Evolutionary conservation across 1,140 invertebrate genomes (phyloP).

Genomic region (Solen grandis): DNA sequence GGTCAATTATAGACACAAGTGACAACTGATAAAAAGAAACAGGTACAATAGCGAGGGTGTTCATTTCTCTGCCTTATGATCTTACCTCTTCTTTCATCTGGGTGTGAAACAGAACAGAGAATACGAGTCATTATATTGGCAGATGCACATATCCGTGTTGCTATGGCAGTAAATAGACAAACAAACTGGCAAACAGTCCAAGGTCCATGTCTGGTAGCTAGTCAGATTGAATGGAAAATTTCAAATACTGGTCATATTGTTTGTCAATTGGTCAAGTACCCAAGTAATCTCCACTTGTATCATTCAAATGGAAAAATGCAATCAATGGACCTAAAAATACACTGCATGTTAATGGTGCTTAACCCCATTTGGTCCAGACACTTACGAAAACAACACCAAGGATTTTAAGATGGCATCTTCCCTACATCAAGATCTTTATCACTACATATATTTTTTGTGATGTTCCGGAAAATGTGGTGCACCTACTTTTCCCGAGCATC

Average conservation of each 20-base stretch:
- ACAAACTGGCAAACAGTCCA: neutral
- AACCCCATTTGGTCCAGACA: no score
- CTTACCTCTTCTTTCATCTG: conserved; percentile 62
- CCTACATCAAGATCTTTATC: neutral
- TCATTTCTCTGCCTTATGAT: conserved; percentile 10
- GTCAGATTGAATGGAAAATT: neutral
- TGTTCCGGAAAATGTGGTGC: neutral
- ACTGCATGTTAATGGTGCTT: neutral
- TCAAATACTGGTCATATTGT: neutral
- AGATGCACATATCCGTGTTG: no score
- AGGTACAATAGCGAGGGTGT: neutral
- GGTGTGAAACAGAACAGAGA: conserved; percentile 12
- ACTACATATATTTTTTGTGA: neutral
- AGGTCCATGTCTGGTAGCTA: neutral
- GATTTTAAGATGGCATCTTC: neutral
- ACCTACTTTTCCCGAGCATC: neutral
- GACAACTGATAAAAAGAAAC: conserved; percentile 5
- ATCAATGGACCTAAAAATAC: neutral
- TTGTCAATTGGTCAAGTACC: neutral
- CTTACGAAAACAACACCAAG: no score
- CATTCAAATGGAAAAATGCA: neutral
- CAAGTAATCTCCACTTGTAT: neutral
- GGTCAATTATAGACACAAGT: conserved; percentile 1
- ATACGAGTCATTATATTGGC: neutral
- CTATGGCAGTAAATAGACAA: no score